A percentile compares a stretch with the other conserved stretches of the same genome.
phyloP scores from a whole-genome alignment of 2,113 vertebrate genomes.

The Shinisaurus crocodilurus region DNA sequence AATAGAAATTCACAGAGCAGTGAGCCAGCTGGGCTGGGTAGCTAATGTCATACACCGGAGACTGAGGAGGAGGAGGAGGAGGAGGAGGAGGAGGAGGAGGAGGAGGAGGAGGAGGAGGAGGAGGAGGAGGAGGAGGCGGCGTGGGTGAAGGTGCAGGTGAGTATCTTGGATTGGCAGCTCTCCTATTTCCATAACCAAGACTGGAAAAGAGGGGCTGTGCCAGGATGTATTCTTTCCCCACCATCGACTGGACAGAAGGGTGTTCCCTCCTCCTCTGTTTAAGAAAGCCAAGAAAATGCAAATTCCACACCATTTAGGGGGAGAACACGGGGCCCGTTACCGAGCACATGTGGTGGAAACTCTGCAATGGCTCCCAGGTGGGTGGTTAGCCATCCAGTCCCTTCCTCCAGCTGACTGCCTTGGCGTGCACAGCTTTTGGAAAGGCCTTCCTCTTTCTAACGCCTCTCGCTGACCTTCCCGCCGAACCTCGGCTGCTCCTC shows the following conservation, averaged over 20 bases:
- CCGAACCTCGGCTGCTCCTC: accelerated
- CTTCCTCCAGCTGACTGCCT: neutral
- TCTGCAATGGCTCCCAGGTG: accelerated
- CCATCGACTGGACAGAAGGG: accelerated
- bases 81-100: neutral
- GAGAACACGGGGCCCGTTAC: accelerated
- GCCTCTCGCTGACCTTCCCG: slow-evolving; percentile 5
- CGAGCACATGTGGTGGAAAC: neutral
- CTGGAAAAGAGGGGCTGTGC: neutral
- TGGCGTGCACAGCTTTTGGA: neutral
- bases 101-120: too few species aligned
- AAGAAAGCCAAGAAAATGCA: accelerated
- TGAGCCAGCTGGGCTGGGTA: slow-evolving; percentile 28
- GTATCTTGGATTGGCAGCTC: slow-evolving; percentile 22
- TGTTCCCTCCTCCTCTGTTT: neutral
- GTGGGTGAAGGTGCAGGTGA: slow-evolving; percentile 19
- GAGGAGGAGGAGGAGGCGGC: too few species aligned
- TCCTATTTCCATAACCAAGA: neutral
- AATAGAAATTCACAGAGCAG: neutral
- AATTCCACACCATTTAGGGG: neutral
- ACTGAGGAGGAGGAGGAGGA: neutral
- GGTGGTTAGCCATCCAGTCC: accelerated
- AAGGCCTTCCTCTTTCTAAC: slow-evolving; percentile 4
- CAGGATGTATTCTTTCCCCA: neutral
- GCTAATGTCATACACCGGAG: neutral